Evolutionary conservation across 2,888 invertebrate genomes (phyloP), one percentile per base, ranked within the genome.

Genomic region (Protophormia terraenovae): DNA sequence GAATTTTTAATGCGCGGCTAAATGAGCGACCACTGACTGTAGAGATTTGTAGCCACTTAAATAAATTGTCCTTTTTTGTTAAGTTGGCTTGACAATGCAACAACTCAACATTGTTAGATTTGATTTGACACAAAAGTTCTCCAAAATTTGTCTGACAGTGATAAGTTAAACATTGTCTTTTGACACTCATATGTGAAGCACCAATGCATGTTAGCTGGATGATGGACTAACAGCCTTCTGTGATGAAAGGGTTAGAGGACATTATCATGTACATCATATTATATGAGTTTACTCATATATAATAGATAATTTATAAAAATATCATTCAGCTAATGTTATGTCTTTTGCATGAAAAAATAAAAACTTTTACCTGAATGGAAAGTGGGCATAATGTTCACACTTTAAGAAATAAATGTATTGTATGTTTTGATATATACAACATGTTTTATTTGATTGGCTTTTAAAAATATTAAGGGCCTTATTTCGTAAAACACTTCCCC

Each of bases 261-360:
- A 69, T 72, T 47, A 58, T 41, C 14, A 3, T 72, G 53, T 73
- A 77, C 81, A 72, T 77, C 72, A 71, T 71, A 47, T n/a, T n/a
- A n/a, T 62, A 77, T 77, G 71, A 66, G 47, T 29, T 24, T 14
- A 41, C 88, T 89, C 89, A 90, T 90, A 88, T 89, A 90, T 90
- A 90, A 90, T 90, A 90, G 88, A 90, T 91, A 89, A 90, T 89
- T 90, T 90, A 90, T 91, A 90, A 90, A 91, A 91, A 89, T 89
- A 47, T 83, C 78, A 73, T 83, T 86, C 62, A 86, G 69, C 82
- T 80, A 24, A 14, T 72, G 60, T 62, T 27, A 35, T 2, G 12
- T 29, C 27, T 50, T 64, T 76, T n/a, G 29, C n/a, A 32, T n/a
- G 3, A 6, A 50, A 38, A 50, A 50, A 35, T 38, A 35, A 50